Evolutionary conservation across 1,140 invertebrate genomes (phyloP).

Genomic region (Pygmarrhopalites habei): DNA sequence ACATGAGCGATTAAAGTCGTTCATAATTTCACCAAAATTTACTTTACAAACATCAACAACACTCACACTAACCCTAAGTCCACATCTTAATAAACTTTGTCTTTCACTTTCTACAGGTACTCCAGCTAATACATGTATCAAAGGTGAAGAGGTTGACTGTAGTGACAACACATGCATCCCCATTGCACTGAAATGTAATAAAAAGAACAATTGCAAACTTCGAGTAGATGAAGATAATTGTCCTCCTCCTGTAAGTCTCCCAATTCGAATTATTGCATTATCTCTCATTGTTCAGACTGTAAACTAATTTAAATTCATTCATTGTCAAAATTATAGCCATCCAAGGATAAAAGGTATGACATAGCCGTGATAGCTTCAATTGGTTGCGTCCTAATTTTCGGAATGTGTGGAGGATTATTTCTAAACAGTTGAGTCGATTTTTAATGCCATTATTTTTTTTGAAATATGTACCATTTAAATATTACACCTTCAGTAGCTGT

Average conservation of each 20-base stretch:
- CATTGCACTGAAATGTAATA: slow-evolving; percentile 61
- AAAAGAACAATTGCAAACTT: slow-evolving; percentile 67
- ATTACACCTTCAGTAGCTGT: too few species aligned
- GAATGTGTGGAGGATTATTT: slow-evolving; percentile 76
- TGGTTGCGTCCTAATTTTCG: slow-evolving; percentile 74
- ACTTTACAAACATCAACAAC: too few species aligned
- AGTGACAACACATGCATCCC: slow-evolving; percentile 78
- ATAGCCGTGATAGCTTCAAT: slow-evolving; percentile 83
- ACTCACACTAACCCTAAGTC: too few species aligned
- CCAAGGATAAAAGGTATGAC: slow-evolving; percentile 50
- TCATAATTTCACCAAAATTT: too few species aligned
- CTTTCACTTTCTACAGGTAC: neutral
- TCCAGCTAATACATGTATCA: slow-evolving; percentile 34
- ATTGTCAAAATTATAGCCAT: neutral
- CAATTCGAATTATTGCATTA: too few species aligned
- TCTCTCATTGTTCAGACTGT: neutral
- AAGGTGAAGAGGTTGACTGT: slow-evolving; percentile 65
- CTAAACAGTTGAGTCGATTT: too few species aligned
- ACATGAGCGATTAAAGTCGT: too few species aligned
- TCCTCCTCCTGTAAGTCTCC: neutral
- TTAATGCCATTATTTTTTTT: too few species aligned
- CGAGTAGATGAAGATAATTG: slow-evolving; percentile 64
- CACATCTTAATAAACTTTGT: too few species aligned
- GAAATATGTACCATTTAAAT: too few species aligned
- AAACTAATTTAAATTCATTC: neutral